Evolutionary conservation across 2,888 invertebrate species (phyloP).

Genomic region (Dolichopus griseipennis): DNA sequence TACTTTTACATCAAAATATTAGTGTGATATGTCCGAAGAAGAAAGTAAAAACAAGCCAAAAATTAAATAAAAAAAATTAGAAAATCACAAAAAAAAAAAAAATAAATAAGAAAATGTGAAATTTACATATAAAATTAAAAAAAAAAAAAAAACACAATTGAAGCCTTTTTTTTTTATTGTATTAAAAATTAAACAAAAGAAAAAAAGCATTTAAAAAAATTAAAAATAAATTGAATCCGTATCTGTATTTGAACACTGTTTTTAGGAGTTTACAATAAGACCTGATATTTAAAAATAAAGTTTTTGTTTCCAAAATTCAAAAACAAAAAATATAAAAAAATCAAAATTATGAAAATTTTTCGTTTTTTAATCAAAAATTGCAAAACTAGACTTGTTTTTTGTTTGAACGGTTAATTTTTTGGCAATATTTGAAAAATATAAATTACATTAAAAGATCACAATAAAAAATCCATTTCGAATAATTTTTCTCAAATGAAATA

Average conservation of each 20-base stretch:
- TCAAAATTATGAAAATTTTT: too few relatives aligned
- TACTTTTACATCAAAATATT: neutral
- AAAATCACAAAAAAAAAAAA: neutral
- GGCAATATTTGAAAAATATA: too few relatives aligned
- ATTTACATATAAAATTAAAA: neutral
- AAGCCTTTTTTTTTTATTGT: slow-evolving; percentile 11
- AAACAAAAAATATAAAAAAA: slow-evolving; percentile 10
- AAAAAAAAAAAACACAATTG: neutral
- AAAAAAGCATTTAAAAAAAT: slow-evolving; percentile 11
- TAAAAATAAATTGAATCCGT: slow-evolving; percentile 17
- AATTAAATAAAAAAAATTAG: neutral
- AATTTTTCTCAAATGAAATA: too few relatives aligned
- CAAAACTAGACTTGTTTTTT: too few relatives aligned
- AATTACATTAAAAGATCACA: too few relatives aligned
- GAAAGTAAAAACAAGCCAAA: neutral
- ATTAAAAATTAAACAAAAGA: slow-evolving; percentile 9
- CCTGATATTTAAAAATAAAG: slow-evolving; percentile 18
- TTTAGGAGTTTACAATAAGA: slow-evolving; percentile 23
- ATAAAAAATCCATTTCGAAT: too few relatives aligned
- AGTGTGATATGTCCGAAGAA: neutral
- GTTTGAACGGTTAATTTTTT: too few relatives aligned
- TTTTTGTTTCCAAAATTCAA: slow-evolving; percentile 12
- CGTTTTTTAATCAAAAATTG: too few relatives aligned
- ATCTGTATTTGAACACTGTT: slow-evolving; percentile 22
- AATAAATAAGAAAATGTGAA: neutral